Conservation (phyloP, 2,888 invertebrate genomes). For the Nomada fabriciana region DNA sequence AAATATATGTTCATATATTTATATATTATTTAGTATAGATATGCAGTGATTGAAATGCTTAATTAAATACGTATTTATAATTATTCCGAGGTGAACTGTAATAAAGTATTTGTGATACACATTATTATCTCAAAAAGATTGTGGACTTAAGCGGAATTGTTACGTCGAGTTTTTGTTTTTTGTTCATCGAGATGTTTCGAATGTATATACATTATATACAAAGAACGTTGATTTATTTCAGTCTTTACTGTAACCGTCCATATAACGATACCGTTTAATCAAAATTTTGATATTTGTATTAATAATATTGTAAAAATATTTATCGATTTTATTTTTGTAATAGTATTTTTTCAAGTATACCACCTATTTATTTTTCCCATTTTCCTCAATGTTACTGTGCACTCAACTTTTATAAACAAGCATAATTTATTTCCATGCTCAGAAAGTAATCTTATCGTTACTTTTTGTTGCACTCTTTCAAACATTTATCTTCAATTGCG, state of each 20-base stretch:
- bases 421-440: too few relatives aligned
- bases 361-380: too few relatives aligned
- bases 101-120: slow-evolving; percentile 6
- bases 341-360: slow-evolving; percentile 26
- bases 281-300: slow-evolving; percentile 14
- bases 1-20: slow-evolving; percentile 7
- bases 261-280: slow-evolving; percentile 9
- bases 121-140: not conserved
- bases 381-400: too few relatives aligned
- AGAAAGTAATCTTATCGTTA: too few relatives aligned
- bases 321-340: slow-evolving; percentile 25
- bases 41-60: slow-evolving; percentile 5
- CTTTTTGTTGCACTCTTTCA: not conserved
- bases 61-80: slow-evolving; percentile 9
- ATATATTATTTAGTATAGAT: not conserved
- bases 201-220: not conserved
- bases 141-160: not conserved
- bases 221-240: not conserved
- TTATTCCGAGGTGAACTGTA: not conserved
- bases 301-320: slow-evolving; percentile 21
- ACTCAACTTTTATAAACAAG: too few relatives aligned
- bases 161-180: too few relatives aligned
- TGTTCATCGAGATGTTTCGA: too few relatives aligned
- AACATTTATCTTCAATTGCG: slow-evolving; percentile 12
- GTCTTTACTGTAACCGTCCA: slow-evolving; percentile 26